These are phyloP conservation scores for Odontocerum albicorne DNA, from an alignment of 2,888 invertebrate species.

Conservation along the genomic window DNA sequence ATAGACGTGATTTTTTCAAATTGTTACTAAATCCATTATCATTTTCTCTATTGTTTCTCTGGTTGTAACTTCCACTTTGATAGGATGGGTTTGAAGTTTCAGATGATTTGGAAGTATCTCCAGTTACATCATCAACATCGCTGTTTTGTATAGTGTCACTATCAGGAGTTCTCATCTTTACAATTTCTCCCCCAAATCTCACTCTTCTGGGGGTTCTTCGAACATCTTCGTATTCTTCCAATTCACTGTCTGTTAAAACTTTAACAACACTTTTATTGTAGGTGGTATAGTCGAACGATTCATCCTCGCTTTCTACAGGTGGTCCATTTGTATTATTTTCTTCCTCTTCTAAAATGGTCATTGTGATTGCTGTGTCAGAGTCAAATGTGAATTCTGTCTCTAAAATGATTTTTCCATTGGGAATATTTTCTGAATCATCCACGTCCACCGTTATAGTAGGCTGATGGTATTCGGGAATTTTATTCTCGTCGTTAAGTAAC, in stretches of 20 bases:
- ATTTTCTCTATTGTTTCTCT: slow-evolving; percentile 40
- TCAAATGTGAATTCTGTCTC: slow-evolving; percentile 84
- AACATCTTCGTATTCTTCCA: slow-evolving; percentile 58
- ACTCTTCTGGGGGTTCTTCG: slow-evolving; percentile 71
- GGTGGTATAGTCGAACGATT: slow-evolving; percentile 51
- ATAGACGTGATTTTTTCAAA: slow-evolving; percentile 39
- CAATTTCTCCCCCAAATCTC: slow-evolving; percentile 83
- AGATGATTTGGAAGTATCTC: slow-evolving; percentile 34
- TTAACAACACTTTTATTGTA: slow-evolving; percentile 58
- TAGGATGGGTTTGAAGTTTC: slow-evolving; percentile 28
- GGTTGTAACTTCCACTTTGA: too few species aligned
- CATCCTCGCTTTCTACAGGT: slow-evolving; percentile 45
- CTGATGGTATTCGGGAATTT: slow-evolving; percentile 27
- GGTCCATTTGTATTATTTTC: slow-evolving; percentile 34
- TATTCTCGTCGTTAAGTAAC: slow-evolving; percentile 10
- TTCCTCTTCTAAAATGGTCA: slow-evolving; percentile 79
- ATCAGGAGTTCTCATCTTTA: slow-evolving; percentile 83
- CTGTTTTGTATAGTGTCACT: slow-evolving; percentile 70
- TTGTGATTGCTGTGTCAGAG: slow-evolving; percentile 78
- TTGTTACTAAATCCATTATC: too few species aligned
- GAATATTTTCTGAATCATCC: slow-evolving; percentile 42
- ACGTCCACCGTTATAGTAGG: slow-evolving; percentile 35
- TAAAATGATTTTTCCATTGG: slow-evolving; percentile 70
- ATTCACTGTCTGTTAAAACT: slow-evolving; percentile 63
- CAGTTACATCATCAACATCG: slow-evolving; percentile 50